These are phyloP conservation scores for Nebria salina DNA, from an alignment of 2,888 invertebrate species.

Conservation along the genomic window DNA sequence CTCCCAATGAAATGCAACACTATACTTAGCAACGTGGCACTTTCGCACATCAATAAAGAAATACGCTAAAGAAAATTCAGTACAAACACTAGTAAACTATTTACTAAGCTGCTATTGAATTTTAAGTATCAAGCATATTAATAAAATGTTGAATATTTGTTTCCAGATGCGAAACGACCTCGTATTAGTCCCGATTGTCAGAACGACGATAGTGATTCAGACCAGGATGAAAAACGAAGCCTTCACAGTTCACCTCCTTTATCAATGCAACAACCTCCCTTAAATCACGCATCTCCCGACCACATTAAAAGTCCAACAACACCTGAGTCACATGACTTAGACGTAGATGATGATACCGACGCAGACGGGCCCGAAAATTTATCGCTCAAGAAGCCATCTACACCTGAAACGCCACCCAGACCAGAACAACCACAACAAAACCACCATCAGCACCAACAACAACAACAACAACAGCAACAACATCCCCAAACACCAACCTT, in stretches of 20 bases:
- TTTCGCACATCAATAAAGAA: too few species aligned
- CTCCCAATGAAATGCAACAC: conserved; percentile 12
- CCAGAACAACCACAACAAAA: conserved; percentile 56
- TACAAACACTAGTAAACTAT: too few species aligned
- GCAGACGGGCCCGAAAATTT: conserved; percentile 79
- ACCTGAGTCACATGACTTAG: conserved; percentile 64
- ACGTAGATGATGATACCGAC: conserved; percentile 66
- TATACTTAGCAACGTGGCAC: conserved; percentile 15
- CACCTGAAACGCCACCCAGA: conserved; percentile 64
- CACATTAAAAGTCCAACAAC: conserved; percentile 60
- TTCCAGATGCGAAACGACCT: conserved; percentile 63
- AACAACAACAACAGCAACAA: conserved; percentile 52
- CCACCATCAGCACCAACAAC: conserved; percentile 54
- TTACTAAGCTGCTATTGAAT: too few species aligned
- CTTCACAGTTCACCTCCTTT: conserved; percentile 59
- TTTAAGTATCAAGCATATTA: background rate
- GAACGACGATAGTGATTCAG: conserved; percentile 64
- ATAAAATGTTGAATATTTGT: conserved; percentile 31
- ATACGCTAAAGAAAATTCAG: too few species aligned
- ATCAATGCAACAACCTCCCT: conserved; percentile 53
- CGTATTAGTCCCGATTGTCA: conserved; percentile 62
- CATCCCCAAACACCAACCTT: conserved; percentile 54
- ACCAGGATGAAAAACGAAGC: conserved; percentile 57
- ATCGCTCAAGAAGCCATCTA: conserved; percentile 75
- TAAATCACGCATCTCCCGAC: conserved; percentile 52